Evolutionary conservation across 2,888 invertebrate species (phyloP).

Genomic region (Cotesia congregata): DNA sequence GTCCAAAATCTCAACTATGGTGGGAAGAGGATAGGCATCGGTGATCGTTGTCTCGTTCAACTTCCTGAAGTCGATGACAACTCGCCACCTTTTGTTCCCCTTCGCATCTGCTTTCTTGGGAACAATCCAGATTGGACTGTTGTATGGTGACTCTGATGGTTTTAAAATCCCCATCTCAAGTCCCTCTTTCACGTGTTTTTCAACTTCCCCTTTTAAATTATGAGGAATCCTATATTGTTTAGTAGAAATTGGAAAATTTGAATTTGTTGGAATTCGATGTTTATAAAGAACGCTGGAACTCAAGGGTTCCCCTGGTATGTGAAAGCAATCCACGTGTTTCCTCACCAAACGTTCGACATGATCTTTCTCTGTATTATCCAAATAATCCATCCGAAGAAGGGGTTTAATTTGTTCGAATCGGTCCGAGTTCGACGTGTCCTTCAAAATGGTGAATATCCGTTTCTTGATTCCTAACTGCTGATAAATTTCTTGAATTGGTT

Average conservation of each 20-base stretch:
- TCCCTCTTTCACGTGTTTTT: background rate
- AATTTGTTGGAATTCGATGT: background rate
- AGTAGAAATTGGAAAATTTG: conserved; percentile 3
- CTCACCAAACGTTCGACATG: no score
- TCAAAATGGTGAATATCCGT: background rate
- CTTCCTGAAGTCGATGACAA: background rate
- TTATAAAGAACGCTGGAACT: no score
- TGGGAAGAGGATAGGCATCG: background rate
- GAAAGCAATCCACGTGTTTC: no score
- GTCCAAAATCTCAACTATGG: conserved; percentile 15
- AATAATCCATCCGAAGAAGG: background rate
- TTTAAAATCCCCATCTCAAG: conserved; percentile 8
- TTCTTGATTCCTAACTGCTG: no score
- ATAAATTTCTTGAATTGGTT: no score
- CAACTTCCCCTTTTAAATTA: background rate
- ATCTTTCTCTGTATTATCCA: background rate
- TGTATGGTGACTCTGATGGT: no score
- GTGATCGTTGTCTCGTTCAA: conserved; percentile 3
- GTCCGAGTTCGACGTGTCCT: background rate
- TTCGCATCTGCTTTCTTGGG: no score
- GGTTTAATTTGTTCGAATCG: background rate
- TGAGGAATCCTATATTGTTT: conserved; percentile 24
- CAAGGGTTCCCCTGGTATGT: no score
- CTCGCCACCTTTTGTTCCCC: no score
- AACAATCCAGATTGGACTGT: no score